Base-by-base conservation (phyloP, 2,113 vertebrate species). In the Salvator merianae region DNA sequence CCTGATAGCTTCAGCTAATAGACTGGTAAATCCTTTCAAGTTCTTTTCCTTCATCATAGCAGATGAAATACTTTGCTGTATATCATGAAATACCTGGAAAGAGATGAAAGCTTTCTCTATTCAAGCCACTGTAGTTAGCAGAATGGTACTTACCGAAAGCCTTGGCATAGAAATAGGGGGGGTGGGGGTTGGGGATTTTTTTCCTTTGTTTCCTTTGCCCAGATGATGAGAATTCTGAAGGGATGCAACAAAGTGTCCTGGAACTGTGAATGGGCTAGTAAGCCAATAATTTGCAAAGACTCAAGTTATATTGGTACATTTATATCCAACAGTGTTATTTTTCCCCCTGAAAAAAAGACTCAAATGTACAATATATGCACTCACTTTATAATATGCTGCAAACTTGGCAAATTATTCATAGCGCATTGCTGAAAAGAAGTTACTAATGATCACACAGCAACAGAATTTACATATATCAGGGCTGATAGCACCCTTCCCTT, bases 1-100 rank as follows among this genome's bases (percentile, higher is more conserved):
- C 68, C 1, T 16, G 71, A 8, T 38, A 73, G n/a, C 38, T 74
- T 82, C 55, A 89, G 62, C 81, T 90, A 82, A 34, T 0, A 0
- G 85, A 85, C 1, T 0, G 43, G 22, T 77, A 83, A 30, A 77
- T 82, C 4, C 75, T 87, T 86, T 88, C 18, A 87, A 79, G 88
- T 77, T 63, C 50, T 82, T 63, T 85, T 87, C 69, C 53, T 83
- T 84, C 18, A 28, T 71, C 50, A 66, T 14, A 82, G 28, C 47
- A 90, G 88, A 76, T 76, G 32, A 88, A 91, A 91, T 47, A 0
- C 50, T 89, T 81, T 73, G 5, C 43, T 86, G 85, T 26, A 53
- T 86, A 85, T 18, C 24, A 84, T 63, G n/a, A 92, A 87, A 82
- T 82, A 59, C 82, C 79, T 78, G 30, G 53, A 84, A 93, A 83